Evolutionary conservation across 2,888 invertebrate genomes (phyloP), one percentile per base, ranked within the genome.

Genomic region (Aradus depressus): DNA sequence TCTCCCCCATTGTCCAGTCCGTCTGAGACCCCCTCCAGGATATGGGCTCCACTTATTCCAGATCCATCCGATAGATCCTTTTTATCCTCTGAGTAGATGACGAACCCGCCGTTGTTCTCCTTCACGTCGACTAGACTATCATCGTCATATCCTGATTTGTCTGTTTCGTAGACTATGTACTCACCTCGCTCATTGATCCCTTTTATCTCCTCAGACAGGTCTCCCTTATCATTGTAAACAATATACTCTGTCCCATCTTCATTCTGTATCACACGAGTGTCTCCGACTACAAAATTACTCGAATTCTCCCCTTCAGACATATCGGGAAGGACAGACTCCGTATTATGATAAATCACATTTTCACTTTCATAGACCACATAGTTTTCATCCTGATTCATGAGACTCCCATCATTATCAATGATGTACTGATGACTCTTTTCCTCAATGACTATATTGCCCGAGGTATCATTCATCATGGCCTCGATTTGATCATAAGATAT

Each of bases 341-440:
- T 22, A 39, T 49, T 49, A 23, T 57, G 54, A 44, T 57, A 57
- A 23, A 57, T 57, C 1, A 57, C 56, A 42, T 57, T 47, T 31
- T 54, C 56, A 47, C 49, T 54, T 35, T 54, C 51, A 31, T 57
- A 57, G 6, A 57, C 56, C 8, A 57, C 54, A 43, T 52, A 56
- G 23, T 51, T 51, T 34, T 56, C 56, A n/a, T 56, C 56, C 32
- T 56, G 56, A 21, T 53, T 56, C 45, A 56, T 53, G 23, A 56
- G 53, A 45, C 54, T 54, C 10, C 54, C 54, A 25, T 52, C 53
- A 35, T 54, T 56, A 39, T 57, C 54, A 39, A 57, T 57, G 14
- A 57, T 54, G 31, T 57, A 57, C 32, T 54, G 54, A 28, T 52
- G 54, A 31, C 41, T 48, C 26, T 57, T 54, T 31, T 52, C 51